These are phyloP conservation scores for Sapajus apella DNA, from an alignment of 2,113 vertebrate species.

Conservation along the genomic window DNA sequence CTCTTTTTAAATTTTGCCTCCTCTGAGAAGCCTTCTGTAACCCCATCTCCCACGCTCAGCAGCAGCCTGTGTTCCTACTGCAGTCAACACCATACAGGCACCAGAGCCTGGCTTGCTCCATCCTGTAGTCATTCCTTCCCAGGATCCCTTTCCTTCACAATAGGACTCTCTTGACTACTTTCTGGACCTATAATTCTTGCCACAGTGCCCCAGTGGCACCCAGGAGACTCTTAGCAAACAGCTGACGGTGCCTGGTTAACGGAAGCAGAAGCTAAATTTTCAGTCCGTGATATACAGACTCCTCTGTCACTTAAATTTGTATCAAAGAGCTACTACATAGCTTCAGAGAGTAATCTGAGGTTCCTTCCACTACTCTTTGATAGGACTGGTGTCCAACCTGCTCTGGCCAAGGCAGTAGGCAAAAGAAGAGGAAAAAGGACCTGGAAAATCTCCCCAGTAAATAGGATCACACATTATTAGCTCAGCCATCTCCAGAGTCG, in stretches of 20 bases:
- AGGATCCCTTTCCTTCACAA: neutral
- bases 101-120: neutral
- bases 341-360: neutral
- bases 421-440: neutral
- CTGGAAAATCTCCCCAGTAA: neutral
- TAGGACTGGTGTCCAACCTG: neutral
- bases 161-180: neutral
- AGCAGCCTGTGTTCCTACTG: neutral
- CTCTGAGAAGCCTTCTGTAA: neutral
- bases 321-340: neutral
- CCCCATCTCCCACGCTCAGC: neutral
- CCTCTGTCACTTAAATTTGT: neutral
- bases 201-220: neutral
- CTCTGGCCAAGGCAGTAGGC: neutral
- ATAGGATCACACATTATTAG: neutral
- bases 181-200: neutral
- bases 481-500: neutral
- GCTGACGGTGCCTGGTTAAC: neutral
- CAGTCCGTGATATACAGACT: neutral
- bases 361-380: neutral
- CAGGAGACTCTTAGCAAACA: neutral
- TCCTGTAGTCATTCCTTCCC: fast-evolving
- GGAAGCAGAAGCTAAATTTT: neutral
- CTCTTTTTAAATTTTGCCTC: neutral
- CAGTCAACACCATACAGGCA: fast-evolving